phyloP scores from a whole-genome alignment of 1,140 invertebrate genomes.

The Aphelinus atriplicis region DNA sequence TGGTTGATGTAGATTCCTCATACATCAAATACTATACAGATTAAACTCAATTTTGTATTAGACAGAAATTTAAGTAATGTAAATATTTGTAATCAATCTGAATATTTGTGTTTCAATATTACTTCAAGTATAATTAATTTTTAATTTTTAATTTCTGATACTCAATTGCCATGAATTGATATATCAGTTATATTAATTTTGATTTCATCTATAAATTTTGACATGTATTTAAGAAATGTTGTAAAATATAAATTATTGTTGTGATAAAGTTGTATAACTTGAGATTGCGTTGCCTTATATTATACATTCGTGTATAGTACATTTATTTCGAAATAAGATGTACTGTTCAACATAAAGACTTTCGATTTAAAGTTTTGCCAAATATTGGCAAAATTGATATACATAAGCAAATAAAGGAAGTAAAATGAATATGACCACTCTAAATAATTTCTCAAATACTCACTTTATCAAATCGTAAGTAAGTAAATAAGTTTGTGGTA shows the following conservation, averaged over 20 bases:
- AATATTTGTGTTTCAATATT: no score
- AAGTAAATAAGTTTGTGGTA: no score
- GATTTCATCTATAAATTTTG: conserved; percentile 12
- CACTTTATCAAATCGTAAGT: no score
- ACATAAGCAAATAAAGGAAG: conserved; percentile 10
- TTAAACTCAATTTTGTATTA: no score
- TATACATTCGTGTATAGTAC: conserved; percentile 22
- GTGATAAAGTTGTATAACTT: conserved; percentile 30
- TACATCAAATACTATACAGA: background rate
- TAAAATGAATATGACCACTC: conserved; percentile 30
- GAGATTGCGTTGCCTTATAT: conserved; percentile 9
- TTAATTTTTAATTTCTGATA: no score
- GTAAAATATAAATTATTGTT: conserved; percentile 21
- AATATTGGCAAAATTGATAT: no score
- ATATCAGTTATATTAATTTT: no score
- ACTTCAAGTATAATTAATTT: no score
- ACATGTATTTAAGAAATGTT: conserved; percentile 8
- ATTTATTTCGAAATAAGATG: conserved; percentile 21
- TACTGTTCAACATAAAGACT: background rate
- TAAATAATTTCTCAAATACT: conserved; percentile 1
- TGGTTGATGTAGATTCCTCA: conserved; percentile 3
- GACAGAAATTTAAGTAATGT: no score
- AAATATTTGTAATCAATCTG: no score
- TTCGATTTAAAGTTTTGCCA: no score
- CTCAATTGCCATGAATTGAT: no score